Evolutionary conservation across 37 sponge, comb jelly and placozoan species (phyloP).

Genomic region (Axinella damicornis): DNA sequence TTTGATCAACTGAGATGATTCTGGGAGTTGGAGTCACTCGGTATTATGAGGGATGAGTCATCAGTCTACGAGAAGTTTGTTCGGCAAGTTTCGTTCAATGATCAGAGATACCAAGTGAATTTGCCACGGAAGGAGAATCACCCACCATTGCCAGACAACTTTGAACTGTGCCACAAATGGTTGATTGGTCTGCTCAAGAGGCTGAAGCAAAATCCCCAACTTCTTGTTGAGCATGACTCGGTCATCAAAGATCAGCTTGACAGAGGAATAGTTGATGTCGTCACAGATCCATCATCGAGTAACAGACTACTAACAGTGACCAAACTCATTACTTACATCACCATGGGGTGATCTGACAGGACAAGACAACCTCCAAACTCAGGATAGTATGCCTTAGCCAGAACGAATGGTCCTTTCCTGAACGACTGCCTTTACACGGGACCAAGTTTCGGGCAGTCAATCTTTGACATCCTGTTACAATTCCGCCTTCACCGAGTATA

Average conservation of each 20-base stretch:
- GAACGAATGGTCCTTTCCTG: background rate
- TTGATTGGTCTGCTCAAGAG: slow-evolving; percentile 10
- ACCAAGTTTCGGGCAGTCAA: background rate
- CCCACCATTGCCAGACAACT: slow-evolving; percentile 13
- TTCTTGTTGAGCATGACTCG: slow-evolving; percentile 15
- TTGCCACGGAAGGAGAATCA: slow-evolving; percentile 30
- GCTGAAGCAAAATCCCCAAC: slow-evolving; percentile 15
- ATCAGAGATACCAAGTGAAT: slow-evolving; percentile 1
- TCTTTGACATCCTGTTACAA: slow-evolving; percentile 1
- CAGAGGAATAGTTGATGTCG: slow-evolving; percentile 25
- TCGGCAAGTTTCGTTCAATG: background rate
- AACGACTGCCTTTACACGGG: slow-evolving; percentile 2
- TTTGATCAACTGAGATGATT: background rate
- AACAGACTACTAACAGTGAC: background rate
- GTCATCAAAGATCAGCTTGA: slow-evolving; percentile 36
- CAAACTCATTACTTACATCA: slow-evolving; percentile 24
- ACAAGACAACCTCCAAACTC: slow-evolving; percentile 8
- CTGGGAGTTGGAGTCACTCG: slow-evolving; percentile 33
- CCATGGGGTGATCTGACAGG: slow-evolving; percentile 25
- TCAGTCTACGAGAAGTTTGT: slow-evolving; percentile 32
- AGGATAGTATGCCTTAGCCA: slow-evolving; percentile 7
- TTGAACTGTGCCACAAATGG: slow-evolving; percentile 19
- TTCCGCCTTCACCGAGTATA: background rate
- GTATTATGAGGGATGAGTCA: slow-evolving; percentile 9
- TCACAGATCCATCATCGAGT: background rate